Evolutionary conservation across 2,797 vertebrate genomes (phyloP).

Genomic region (Neopelma chrysocephalum): DNA sequence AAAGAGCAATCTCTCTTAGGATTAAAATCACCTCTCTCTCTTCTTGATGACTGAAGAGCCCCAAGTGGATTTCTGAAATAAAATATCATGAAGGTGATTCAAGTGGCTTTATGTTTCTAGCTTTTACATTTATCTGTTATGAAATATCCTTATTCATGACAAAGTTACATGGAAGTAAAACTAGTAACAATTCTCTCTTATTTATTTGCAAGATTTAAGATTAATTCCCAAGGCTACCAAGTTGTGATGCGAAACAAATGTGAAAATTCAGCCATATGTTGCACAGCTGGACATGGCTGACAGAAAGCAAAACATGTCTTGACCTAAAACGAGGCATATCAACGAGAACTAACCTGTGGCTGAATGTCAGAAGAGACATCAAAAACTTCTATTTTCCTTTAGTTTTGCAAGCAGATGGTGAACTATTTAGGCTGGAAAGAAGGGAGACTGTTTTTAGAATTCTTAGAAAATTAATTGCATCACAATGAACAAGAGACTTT

Average conservation of each 20-base stretch:
- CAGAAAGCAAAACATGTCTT: not conserved
- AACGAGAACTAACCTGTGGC: not conserved
- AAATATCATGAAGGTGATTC: not conserved
- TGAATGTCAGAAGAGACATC: not conserved
- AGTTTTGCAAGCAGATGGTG: not conserved
- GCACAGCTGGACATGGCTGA: not conserved
- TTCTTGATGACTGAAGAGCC: not conserved
- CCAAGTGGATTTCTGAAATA: not conserved
- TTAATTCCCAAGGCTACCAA: not conserved
- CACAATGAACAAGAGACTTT: fast-evolving
- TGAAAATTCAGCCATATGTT: not conserved
- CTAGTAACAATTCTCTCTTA: not conserved
- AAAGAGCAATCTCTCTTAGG: not conserved
- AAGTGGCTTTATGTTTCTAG: not conserved
- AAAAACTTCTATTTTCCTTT: not conserved
- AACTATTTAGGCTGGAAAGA: not conserved
- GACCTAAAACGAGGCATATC: not conserved
- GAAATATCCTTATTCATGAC: not conserved
- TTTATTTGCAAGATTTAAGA: not conserved
- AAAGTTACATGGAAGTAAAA: not conserved
- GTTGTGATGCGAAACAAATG: not conserved
- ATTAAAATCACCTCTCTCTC: not conserved
- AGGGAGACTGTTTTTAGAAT: not conserved
- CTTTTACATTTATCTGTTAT: not conserved
- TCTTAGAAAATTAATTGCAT: not conserved